These are phyloP conservation scores for Camponotus fellah DNA, from an alignment of 2,888 invertebrate species.

Conservation along the genomic window DNA sequence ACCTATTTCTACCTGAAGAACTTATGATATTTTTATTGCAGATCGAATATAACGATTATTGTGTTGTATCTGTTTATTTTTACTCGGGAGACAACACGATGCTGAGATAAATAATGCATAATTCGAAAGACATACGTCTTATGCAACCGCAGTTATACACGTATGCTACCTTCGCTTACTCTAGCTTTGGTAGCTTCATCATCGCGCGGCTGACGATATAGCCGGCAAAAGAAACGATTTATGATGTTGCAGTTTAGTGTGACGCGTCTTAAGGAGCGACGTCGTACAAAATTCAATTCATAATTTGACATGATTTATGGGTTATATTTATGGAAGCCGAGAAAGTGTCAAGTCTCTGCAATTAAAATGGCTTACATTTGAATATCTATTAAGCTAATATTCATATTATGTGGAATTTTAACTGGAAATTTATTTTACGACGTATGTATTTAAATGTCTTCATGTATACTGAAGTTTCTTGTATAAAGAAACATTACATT, in stretches of 20 bases:
- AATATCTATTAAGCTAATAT: constrained; percentile 49
- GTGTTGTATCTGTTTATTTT: not conserved
- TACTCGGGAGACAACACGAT: constrained; percentile 38
- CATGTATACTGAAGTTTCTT: not conserved
- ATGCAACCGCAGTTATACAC: constrained; percentile 19
- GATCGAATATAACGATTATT: not conserved
- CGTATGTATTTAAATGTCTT: constrained; percentile 1
- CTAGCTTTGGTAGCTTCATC: constrained; percentile 55
- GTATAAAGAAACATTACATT: not conserved
- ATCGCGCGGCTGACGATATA: constrained; percentile 53
- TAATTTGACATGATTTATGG: constrained; percentile 56
- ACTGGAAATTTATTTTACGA: constrained; percentile 19
- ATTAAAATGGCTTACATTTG: constrained; percentile 52
- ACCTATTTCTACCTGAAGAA: not conserved
- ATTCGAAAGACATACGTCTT: constrained; percentile 48
- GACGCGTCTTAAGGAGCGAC: constrained; percentile 55
- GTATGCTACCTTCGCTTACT: constrained; percentile 39
- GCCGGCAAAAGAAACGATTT: constrained; percentile 57
- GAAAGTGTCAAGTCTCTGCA: constrained; percentile 27
- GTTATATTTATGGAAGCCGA: constrained; percentile 39
- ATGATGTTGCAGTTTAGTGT: constrained; percentile 58
- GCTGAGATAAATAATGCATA: constrained; percentile 72
- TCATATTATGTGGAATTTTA: constrained; percentile 33
- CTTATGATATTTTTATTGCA: not conserved
- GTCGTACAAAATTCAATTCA: constrained; percentile 55